Base-by-base conservation (phyloP, 2,888 invertebrate genomes). In the Clanis bilineata region DNA sequence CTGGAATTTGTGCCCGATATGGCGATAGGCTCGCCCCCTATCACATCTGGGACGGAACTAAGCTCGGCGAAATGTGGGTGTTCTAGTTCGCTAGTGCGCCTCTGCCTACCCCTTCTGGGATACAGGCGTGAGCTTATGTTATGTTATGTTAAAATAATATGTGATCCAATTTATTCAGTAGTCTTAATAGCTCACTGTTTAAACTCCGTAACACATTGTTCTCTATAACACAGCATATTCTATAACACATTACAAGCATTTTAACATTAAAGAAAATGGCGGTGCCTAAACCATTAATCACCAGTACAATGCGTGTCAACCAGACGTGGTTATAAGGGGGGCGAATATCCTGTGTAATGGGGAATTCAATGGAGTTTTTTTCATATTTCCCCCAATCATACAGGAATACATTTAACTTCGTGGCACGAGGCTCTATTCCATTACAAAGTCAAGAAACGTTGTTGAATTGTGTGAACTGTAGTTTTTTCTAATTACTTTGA, bases 261-360 rank as follows among this genome's bases (percentile, higher is more conserved):
- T 86, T 85, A 79, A 80, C 74, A 79, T 77, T 65, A 71, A 78
- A 82, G 82, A 88, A 89, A 87, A 89, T 87, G 88, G 85, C 80
- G 85, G 83, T 68, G 18, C 54, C 79, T 82, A 79, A 78, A 83
- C 83, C 90, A 90, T 91, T 90, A 88, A 90, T 90, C 90, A 90
- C 78, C 68, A 64, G 75, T 76, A 90, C 90, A 90, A 90, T 90
- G 89, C 86, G 86, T 81, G 90, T 90, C 90, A 83, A 71, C 75
- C 76, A 68, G 81, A 85, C 88, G 81, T 82, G 83, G 83, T 83
- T n/a, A 82, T 83, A 79, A 86, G 84, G 87, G 74, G 41, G 83
- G 81, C 79, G 80, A 84, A 84, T 85, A 86, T 83, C 81, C 86
- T 78, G 76, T 79, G 79, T 87, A 86, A 89, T 88, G 77, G 85